Percentiles rank a stretch among this genome's conserved stretches.
phyloP scores from a whole-genome alignment of 1,140 invertebrate genomes.

The Drosophila virilis region DNA sequence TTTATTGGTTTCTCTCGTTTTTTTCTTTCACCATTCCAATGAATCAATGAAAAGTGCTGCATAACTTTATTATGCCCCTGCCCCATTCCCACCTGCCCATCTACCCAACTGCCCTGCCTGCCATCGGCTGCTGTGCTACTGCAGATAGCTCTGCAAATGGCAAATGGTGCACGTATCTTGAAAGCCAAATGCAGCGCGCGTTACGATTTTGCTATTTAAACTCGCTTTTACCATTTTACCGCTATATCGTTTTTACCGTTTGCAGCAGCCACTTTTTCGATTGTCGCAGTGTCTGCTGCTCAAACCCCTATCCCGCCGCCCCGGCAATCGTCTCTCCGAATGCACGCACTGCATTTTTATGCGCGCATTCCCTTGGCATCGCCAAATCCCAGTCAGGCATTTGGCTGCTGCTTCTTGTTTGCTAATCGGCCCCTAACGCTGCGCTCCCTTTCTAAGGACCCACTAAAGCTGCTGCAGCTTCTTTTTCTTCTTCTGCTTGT shows the following conservation, averaged over 20 bases:
- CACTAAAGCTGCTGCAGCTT: conserved; percentile 2
- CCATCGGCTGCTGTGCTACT: neutral
- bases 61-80: conserved; percentile 64
- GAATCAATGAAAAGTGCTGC: conserved; percentile 74
- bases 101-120: neutral
- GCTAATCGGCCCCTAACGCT: conserved; percentile 52
- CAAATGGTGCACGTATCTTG: conserved; percentile 64
- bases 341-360: conserved; percentile 68
- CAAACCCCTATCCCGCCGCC: neutral
- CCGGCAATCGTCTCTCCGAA: neutral
- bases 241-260: conserved; percentile 19
- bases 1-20: conserved; percentile 44
- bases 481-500: conserved; percentile 33
- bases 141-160: conserved; percentile 31
- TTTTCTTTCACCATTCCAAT: conserved; percentile 33
- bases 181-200: conserved; percentile 50
- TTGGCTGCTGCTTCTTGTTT: conserved; percentile 55
- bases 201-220: conserved; percentile 72
- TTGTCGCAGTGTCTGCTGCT: conserved; percentile 28
- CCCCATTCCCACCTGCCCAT: neutral
- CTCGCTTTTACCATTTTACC: conserved; percentile 54
- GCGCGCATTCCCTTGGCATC: conserved; percentile 9
- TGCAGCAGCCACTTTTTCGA: conserved; percentile 32
- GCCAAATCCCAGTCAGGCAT: conserved; percentile 56
- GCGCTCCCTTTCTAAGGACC: neutral